Evolutionary conservation across 1,140 invertebrate genomes (phyloP).

Genomic region (Drosophila murphyi): DNA sequence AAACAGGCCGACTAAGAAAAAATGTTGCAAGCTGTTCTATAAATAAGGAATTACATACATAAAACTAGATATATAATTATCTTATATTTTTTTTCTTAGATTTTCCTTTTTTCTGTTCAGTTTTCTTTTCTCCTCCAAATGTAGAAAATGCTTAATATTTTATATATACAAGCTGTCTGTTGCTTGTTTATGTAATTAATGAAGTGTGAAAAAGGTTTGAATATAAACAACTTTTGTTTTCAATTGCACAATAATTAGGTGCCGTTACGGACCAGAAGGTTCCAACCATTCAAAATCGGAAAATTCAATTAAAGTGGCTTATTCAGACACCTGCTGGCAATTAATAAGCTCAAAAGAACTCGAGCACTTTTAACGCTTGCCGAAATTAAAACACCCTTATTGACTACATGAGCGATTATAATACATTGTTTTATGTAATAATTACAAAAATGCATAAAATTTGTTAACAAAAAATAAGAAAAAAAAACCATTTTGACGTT

Average conservation of each 20-base stretch:
- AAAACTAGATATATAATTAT: too few relatives aligned
- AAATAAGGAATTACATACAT: too few relatives aligned
- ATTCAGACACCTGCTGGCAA: constrained; percentile 29
- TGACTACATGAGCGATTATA: too few relatives aligned
- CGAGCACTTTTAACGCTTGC: too few relatives aligned
- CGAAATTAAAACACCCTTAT: constrained; percentile 4
- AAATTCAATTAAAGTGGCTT: constrained; percentile 39
- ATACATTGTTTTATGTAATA: too few relatives aligned
- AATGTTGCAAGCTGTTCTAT: too few relatives aligned
- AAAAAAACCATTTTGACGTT: not conserved
- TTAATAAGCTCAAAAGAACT: constrained; percentile 20
- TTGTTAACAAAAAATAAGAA: not conserved
- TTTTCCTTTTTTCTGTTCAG: too few relatives aligned
- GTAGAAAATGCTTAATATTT: too few relatives aligned
- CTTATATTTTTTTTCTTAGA: too few relatives aligned
- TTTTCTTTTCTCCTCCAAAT: too few relatives aligned
- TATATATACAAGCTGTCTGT: not conserved
- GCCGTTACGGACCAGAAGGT: constrained; percentile 22
- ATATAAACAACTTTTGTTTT: constrained; percentile 16
- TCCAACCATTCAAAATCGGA: constrained; percentile 14
- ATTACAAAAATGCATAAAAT: too few relatives aligned
- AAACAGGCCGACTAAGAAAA: not conserved
- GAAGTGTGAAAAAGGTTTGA: not conserved
- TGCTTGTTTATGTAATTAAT: not conserved
- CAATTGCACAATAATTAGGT: constrained; percentile 26